Percentiles rank a stretch among this genome's conserved stretches.
These are phyloP conservation scores for Pinctada fucata DNA, from an alignment of 2,888 invertebrate genomes.

Conservation along the genomic window DNA sequence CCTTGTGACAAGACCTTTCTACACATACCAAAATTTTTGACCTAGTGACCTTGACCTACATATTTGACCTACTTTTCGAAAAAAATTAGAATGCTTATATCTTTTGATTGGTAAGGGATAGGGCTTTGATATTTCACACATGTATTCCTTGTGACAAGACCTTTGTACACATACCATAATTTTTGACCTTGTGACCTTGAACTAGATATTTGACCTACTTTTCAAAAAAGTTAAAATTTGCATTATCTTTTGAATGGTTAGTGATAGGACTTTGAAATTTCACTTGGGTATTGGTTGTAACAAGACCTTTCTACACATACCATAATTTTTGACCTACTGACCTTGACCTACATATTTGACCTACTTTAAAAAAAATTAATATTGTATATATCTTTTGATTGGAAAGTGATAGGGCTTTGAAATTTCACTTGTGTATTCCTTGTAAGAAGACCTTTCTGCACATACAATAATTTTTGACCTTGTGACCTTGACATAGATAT, in stretches of 20 bases:
- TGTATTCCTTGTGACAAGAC: neutral
- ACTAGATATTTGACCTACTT: neutral
- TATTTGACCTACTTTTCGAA: neutral
- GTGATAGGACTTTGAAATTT: neutral
- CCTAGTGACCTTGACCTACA: neutral
- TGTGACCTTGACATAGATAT: no score
- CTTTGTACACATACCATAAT: neutral
- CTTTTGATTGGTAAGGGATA: neutral
- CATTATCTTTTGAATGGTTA: neutral
- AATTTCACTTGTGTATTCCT: no score
- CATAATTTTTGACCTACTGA: neutral
- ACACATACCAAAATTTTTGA: neutral
- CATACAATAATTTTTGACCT: no score
- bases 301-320: neutral
- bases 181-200: neutral
- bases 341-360: no score
- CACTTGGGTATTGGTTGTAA: neutral
- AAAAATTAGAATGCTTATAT: no score
- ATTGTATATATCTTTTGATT: no score
- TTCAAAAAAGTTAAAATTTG: neutral
- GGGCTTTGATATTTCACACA: neutral
- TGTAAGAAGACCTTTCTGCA: no score
- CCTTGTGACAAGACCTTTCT: neutral
- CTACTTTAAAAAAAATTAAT: no score
- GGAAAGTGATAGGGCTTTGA: no score